Evolutionary conservation across 2,113 vertebrate genomes (phyloP), one percentile per base, ranked within the genome.

Genomic region (Catharus fuscescens): DNA sequence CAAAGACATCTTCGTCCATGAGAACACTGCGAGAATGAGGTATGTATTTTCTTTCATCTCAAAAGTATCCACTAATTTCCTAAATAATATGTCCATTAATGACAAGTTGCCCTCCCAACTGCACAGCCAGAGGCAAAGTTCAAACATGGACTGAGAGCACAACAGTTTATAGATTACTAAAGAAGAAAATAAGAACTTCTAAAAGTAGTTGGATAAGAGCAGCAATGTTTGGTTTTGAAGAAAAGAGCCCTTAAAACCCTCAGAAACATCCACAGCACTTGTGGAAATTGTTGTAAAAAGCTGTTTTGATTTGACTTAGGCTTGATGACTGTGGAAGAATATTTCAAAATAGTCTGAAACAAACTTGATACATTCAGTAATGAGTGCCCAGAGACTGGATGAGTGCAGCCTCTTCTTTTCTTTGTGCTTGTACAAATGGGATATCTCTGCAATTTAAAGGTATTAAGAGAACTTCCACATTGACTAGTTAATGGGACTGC

Each of bases 41-140:
- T 59, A 21, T 59, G 65, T 29, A 67, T 83, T 91, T 90, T 64
- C 29, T 57, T 91, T 96, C 21, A 72, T 93, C 44, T 72, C 52
- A 29, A 71, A 77, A 44, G 15, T 12, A 81, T 82, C 48, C 36
- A 42, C 65, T 88, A 65, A 87, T 87, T 94, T 81, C 61, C 53
- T 60, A 72, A 82, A 72, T 65, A 82, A 45, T 8, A 48, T 5
- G 13, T 14, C 23, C 4, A 14, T 64, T 76, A 90, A 90, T 2
- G 7, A 40, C 10, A 80, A 59, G 53, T 50, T 82, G 4, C 31
- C 29, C 26, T 52, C 32, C 44, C 14, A 79, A 21, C 10, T 78
- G n/a, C 45, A 65, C 10, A 82, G n/a, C 50, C 42, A 65, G 62
- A 34, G 34, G 53, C 48, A 87, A 38, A 2, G 18, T 16, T 78